phyloP scores from a whole-genome alignment of 2,888 invertebrate species.

The Sarcophaga rosellei region DNA sequence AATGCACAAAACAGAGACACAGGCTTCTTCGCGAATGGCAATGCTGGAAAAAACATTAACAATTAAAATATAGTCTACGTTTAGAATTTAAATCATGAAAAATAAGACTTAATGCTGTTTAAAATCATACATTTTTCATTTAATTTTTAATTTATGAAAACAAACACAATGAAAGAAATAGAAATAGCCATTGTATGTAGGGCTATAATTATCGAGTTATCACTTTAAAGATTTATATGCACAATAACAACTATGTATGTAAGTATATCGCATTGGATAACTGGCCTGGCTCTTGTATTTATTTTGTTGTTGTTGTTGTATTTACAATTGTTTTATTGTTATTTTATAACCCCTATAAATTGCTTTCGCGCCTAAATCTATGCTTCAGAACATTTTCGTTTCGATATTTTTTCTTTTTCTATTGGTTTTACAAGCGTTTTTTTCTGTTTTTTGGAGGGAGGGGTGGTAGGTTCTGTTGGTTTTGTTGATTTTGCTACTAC shows the following conservation, averaged over 20 bases:
- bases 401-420: slow-evolving; percentile 12
- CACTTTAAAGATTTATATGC: slow-evolving; percentile 73
- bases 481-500: slow-evolving; percentile 49
- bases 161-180: background rate
- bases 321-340: slow-evolving; percentile 25
- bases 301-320: slow-evolving; percentile 31
- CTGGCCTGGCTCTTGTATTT: background rate
- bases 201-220: slow-evolving; percentile 82
- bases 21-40: slow-evolving; percentile 4
- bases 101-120: slow-evolving; percentile 25
- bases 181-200: slow-evolving; percentile 81
- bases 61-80: slow-evolving; percentile 1
- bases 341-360: slow-evolving; percentile 54
- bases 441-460: slow-evolving; percentile 8
- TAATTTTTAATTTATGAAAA: too few species aligned
- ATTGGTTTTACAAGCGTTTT: background rate
- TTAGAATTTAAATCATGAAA: slow-evolving; percentile 3
- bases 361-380: slow-evolving; percentile 65
- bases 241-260: slow-evolving; percentile 28
- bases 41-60: background rate
- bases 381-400: slow-evolving; percentile 76
- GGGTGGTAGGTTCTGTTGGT: slow-evolving; percentile 27
- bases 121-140: too few species aligned
- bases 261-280: too few species aligned
- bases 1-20: slow-evolving; percentile 41